Evolutionary conservation across 2,888 invertebrate species (phyloP), one percentile per base, ranked within the genome.

Genomic region (Acrocera orbiculus): DNA sequence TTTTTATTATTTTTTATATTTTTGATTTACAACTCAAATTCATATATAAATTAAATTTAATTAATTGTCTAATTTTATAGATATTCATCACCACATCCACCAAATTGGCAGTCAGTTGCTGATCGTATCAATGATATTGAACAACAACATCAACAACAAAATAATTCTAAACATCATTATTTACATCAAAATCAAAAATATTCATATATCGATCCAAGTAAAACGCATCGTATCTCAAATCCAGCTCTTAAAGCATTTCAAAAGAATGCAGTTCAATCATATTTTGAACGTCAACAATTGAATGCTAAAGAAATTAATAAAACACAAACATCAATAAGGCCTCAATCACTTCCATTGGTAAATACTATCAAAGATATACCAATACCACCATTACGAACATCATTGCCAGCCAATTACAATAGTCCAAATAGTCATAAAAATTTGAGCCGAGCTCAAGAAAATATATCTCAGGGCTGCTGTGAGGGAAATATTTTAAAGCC

Each of bases 231-330:
- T 40, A 69, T 78, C 20, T 71, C 77, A 17, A 74, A 74, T 52
- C 66, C 78, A 7, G 76, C 81, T 1, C 56, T 83, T 19, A 83
- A 82, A 56, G 78, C 77, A 10, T 75, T 80, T 39, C 83, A 83
- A 50, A 82, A 83, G 59, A 79, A 81, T 52, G 83, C 83, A 1
- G 63, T 85, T 6, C 63, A 81, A 38, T 78, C 78, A 2, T 85
- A 79, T 49, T 81, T 82, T 53, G 81, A 83, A 50, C 64, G 80
- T 29, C 79, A 80, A 46, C 70, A 72, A 46, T 52, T 44, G 41
- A 46, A 44, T 37, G 45, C 42, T 46, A 47, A 46, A 44, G 44
- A 43, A 34, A 42, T 44, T 16, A 42, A 30, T 16, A 39, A 26
- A 28, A 14, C 27, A 9, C 32, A 31, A 13, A 34, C 44, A 30